Evolutionary conservation across 1,140 invertebrate species (phyloP).

Genomic region (Cardiocondyla obscurior): DNA sequence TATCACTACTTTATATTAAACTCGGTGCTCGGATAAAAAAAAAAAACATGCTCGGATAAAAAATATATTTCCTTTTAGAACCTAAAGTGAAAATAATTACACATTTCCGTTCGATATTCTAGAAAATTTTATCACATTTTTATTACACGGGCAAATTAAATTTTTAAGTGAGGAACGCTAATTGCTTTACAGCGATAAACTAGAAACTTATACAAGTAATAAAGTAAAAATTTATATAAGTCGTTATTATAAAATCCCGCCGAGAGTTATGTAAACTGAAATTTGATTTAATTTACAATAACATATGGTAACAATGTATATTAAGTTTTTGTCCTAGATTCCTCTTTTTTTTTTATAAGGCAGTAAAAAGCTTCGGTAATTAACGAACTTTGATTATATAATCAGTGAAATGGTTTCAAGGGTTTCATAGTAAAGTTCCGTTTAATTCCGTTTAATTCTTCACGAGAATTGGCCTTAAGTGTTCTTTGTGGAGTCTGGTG

Average conservation of each 20-base stretch:
- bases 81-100: not conserved
- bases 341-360: constrained; percentile 15
- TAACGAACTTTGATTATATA: constrained; percentile 54
- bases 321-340: constrained; percentile 30
- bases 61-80: not conserved
- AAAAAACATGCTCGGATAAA: not conserved
- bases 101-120: not conserved
- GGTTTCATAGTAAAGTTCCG: constrained; percentile 36
- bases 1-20: not conserved
- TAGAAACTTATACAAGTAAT: not conserved
- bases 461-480: constrained; percentile 39
- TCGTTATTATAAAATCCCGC: not conserved
- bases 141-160: not conserved
- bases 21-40: no score
- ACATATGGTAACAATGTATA: not conserved
- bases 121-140: not conserved
- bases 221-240: not conserved
- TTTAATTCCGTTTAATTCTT: constrained; percentile 55
- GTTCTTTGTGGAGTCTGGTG: constrained; percentile 28
- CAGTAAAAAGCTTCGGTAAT: constrained; percentile 49
- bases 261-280: not conserved
- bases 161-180: not conserved
- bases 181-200: no score
- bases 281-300: constrained; percentile 34
- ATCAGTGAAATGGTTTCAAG: constrained; percentile 49